These are phyloP conservation scores for Polyergus mexicanus DNA, from an alignment of 1,140 invertebrate genomes.

Conservation along the genomic window DNA sequence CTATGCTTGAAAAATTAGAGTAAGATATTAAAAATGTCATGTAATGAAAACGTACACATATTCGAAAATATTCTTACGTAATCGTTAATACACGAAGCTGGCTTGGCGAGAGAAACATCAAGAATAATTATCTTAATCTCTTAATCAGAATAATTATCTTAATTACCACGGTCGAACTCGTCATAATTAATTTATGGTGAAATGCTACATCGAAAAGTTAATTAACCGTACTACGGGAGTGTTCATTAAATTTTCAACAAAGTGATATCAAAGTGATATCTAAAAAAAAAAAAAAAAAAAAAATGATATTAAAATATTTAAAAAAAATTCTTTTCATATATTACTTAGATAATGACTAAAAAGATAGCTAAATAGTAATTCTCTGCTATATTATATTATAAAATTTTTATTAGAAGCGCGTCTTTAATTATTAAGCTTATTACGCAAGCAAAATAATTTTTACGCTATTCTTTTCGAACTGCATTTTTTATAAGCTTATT, in stretches of 20 bases:
- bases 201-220: conserved; percentile 24
- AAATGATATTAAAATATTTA: background rate
- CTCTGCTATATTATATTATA: conserved; percentile 8
- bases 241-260: conserved; percentile 31
- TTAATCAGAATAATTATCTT: conserved; percentile 39
- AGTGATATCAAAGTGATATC: background rate
- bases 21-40: conserved; percentile 13
- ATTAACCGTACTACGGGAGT: background rate
- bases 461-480: background rate
- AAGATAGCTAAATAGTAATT: background rate
- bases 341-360: background rate
- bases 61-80: conserved; percentile 41
- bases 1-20: conserved; percentile 17
- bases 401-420: background rate
- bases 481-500: background rate
- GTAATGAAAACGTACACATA: background rate
- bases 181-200: conserved; percentile 29
- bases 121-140: conserved; percentile 30
- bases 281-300: background rate
- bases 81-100: background rate
- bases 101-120: background rate
- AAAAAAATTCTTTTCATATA: background rate
- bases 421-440: background rate
- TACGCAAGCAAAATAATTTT: background rate
- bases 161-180: background rate